Evolutionary conservation across 2,797 vertebrate species (phyloP), one percentile per base, ranked within the genome.

Genomic region (Florisuga fusca): DNA sequence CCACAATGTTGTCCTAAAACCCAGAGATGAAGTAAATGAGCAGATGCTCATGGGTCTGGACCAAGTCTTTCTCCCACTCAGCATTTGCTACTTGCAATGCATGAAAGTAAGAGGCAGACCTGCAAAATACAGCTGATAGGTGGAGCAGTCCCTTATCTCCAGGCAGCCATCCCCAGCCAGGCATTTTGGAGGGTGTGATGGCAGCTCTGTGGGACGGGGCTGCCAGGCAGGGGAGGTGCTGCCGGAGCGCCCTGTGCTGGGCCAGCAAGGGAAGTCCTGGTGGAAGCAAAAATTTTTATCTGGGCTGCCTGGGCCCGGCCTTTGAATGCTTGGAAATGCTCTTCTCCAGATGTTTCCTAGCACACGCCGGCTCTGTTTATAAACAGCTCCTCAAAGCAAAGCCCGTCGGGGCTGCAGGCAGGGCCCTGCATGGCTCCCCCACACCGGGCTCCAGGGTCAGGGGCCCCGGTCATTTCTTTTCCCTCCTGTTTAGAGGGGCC

Each of bases 251-350:
- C 66, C 71, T 84, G 84, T 4, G 20, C 90, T 84, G 59, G 91
- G 95, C 96, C 95, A 78, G 85, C 93, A 94, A 51, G 96, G 96
- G 96, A 97, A 97, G 94, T 97, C 94, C 93, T 87, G 75, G 81
- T 97, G 96, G 97, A 96, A 95, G 62, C 77, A 43, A 71, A 3
- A 4, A 2, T 78, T 93, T 96, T 96, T 93, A 94, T 96, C 94
- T 96, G 84, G 74, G 79, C 77, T 94, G 93, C 91, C 94, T 92
- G 90, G 50, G 51, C 83, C 87, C 16, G 2, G 74, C 23, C 2
- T 95, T 95, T 97, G 94, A 97, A 97, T 97, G 97, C 96, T 97
- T 97, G 97, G 97, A 97, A 97, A 94, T 97, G 94, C 95, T 90
- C 89, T 88, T 95, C 92, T 94, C 95, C 97, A 97, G 97, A 97